Evolutionary conservation across 1,140 invertebrate genomes (phyloP), one percentile per base, ranked within the genome.

Genomic region (Hycleus cichorii): DNA sequence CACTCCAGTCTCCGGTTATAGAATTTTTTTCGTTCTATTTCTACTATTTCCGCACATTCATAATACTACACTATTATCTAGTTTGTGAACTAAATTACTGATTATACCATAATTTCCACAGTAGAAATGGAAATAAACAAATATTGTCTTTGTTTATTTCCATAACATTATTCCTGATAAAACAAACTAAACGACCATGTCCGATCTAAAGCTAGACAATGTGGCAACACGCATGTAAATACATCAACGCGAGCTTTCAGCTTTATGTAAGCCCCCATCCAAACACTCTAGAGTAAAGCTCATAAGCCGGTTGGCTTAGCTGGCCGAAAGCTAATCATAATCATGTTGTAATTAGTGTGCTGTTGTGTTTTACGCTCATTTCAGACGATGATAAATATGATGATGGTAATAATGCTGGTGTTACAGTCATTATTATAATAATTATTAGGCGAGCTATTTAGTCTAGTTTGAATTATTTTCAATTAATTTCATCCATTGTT

Each of bases 321-420:
- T 59, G 53, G 57, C 67, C 63, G 60, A 69, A 67, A 69, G 67
- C 67, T 69, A 69, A 69, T 69, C 67, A 69, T 69, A 69, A 69
- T 69, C 65, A 69, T 66, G 54, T 56, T 63, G 67, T 69, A 69
- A 69, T 69, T 69, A 69, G 65, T 69, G 63, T 57, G 49, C 39
- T 58, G 42, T 32, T 49, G 47, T 45, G 25, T 58, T 60, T 27
- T 52, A 59, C 46, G 42, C 18, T 27, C 6, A 42, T 46, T 45
- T 53, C 45, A 46, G 32, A 10, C 38, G 11, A 26, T 52, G 26
- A 27, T 24, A 24, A 26, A 3, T 3, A 25, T 32, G 42, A 25
- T 11, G 18, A 26, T 45, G 10, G 18, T 42, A 38, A 38, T 18
- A 11, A 49, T 38, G n/a, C 18, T 18, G 18, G 18, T 18, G 18